Evolutionary conservation across 2,113 vertebrate species (phyloP), one percentile per base, ranked within the genome.

Genomic region (Sprattus sprattus): DNA sequence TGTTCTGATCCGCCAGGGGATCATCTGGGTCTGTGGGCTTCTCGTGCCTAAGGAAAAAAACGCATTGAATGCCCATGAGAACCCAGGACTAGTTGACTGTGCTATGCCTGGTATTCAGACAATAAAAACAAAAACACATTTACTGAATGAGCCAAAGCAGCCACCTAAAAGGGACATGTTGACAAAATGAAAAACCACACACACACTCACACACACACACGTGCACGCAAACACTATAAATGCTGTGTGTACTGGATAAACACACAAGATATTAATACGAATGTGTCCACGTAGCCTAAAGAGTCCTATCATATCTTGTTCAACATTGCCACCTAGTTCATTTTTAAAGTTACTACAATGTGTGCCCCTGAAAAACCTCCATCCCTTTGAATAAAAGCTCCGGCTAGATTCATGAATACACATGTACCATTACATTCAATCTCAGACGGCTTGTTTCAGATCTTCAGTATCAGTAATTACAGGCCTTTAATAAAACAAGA

Each of bases 21-120:
- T 99, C 98, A 0, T 99, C 98, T 2, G 98, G 98, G 90, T 99
- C 98, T 20, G 98, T 99, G 81, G 98, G 98, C 85, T 99, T 99
- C 93, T 99, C 98, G 0, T 99, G 98, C 82, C 98, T 99, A 32
- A 78, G 25, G 71, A 39, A 11, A 32, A 39, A 32, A 75, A 11
- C 3, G 44, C n/a, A 32, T 39, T 11, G 16, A 15, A 78, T 18
- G 7, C 18, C 18, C 54, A 60, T 60, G 18, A 60, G 54, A 54
- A 16, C 16, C 52, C 15, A 15, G 2, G 15, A 54, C 52, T 15
- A 54, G 15, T 54, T 54, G 1, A 18, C 2, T 54, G 52, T 54
- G 52, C 16, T 16, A 54, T 15, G 16, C 52, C 16, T 54, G 52
- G 13, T 54, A 18, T 54, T 18, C 15, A 18, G 2, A 54, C 4